Percentiles rank a stretch among this genome's conserved stretches.
phyloP scores from a whole-genome alignment of 2,888 invertebrate genomes.

The Panorpa germanica region DNA sequence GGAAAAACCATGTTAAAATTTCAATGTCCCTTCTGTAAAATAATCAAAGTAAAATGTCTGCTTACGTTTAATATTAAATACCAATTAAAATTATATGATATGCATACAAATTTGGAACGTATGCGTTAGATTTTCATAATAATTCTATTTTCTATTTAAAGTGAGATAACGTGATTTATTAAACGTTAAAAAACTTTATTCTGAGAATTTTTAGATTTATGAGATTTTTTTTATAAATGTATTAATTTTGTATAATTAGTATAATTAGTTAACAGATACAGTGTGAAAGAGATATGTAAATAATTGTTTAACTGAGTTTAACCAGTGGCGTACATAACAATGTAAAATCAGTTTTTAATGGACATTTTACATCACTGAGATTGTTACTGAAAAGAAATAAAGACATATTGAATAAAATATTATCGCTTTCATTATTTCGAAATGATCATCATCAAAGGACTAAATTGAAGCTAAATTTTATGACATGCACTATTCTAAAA shows the following conservation, averaged over 20 bases:
- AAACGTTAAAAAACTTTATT: neutral
- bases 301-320: constrained; percentile 11
- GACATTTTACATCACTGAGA: constrained; percentile 1
- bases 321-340: constrained; percentile 11
- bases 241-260: constrained; percentile 3
- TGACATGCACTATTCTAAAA: neutral
- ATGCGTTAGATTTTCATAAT: no score
- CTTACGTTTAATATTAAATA: no score
- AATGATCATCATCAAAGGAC: constrained; percentile 4
- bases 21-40: no score
- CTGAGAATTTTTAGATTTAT: neutral
- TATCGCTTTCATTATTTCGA: constrained; percentile 4
- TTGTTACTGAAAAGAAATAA: constrained; percentile 2
- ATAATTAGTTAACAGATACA: constrained; percentile 6
- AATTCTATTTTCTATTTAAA: no score
- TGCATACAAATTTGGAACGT: no score
- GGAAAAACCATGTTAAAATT: no score
- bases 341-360: constrained; percentile 9
- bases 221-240: constrained; percentile 1
- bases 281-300: constrained; percentile 6
- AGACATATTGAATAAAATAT: neutral
- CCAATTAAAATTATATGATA: no score
- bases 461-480: constrained; percentile 2
- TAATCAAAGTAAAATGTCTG: no score
- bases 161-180: constrained; percentile 6